Percentiles rank a stretch among this genome's conserved stretches.
Conservation (phyloP, 92 coral and sea anemone genomes). For the Plumapathes pennacea region DNA sequence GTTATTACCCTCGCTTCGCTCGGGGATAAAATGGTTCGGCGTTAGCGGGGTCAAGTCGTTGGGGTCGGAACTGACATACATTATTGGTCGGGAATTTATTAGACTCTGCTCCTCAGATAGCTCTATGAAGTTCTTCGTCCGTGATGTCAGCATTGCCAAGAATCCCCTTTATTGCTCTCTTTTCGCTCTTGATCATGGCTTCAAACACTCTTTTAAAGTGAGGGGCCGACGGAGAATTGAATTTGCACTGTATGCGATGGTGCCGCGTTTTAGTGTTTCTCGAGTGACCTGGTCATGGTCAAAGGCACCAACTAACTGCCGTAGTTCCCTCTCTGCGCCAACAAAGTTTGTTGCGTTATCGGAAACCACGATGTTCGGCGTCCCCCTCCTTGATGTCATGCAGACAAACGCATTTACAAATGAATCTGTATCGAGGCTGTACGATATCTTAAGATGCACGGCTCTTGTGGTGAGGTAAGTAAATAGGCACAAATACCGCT, state of each 20-base stretch:
- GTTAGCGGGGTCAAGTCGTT: constrained; percentile 23
- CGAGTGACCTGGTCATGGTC: constrained; percentile 4
- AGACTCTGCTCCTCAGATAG: constrained; percentile 25
- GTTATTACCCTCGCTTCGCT: too few species aligned
- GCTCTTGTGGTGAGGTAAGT: constrained; percentile 54
- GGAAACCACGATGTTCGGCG: constrained; percentile 22
- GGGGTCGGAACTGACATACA: constrained; percentile 13
- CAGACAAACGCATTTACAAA: constrained; percentile 48
- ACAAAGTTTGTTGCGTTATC: constrained; percentile 60
- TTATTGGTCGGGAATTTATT: constrained; percentile 11
- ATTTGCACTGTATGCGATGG: constrained; percentile 43
- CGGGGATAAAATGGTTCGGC: constrained; percentile 26
- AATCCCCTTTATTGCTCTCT: constrained; percentile 25
- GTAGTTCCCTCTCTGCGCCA: constrained; percentile 50
- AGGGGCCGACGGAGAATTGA: constrained; percentile 47
- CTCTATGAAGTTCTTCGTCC: constrained; percentile 17
- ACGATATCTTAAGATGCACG: constrained; percentile 29
- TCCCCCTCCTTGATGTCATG: constrained; percentile 48
- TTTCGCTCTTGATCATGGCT: constrained; percentile 34
- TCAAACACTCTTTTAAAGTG: constrained; percentile 47
- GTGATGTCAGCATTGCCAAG: constrained; percentile 28
- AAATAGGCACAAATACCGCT: constrained; percentile 51
- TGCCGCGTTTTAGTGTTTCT: constrained; percentile 11
- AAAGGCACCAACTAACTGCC: too few species aligned
- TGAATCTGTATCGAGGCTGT: constrained; percentile 17